Evolutionary conservation across 2,888 invertebrate species (phyloP), one percentile per base, ranked within the genome.

Genomic region (Monochamus alternatus): DNA sequence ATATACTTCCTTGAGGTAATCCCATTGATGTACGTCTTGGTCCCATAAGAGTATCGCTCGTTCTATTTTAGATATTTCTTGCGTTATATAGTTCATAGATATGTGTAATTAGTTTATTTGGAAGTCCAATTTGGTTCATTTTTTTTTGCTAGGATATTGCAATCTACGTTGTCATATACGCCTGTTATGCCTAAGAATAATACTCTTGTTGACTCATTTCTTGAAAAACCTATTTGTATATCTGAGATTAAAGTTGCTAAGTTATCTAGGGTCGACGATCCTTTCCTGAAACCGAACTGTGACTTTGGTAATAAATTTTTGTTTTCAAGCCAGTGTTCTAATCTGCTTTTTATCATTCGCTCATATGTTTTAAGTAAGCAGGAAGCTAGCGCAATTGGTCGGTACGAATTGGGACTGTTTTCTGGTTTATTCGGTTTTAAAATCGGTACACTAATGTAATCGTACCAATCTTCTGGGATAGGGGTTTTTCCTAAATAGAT

Each of bases 311-410:
- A 22, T 38, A 62, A 12, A 12, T 12, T 38, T n/a, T 43, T 62
- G 12, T 12, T 62, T 38, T 62, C 38, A n/a, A 38, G 62, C 7
- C 62, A 62, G 38, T 12, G 5, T 38, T 62, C 38, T 12, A 62
- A 9, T 38, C 62, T 9, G 38, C 32, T 62, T 38, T 62, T 62
- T 62, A n/a, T n/a, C n/a, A 62, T 10, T 62, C 62, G 32, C 14
- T 62, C 38, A n/a, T 62, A 62, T 0, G 62, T 38, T 30, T 38
- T 62, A 7, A 62, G 12, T 14, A 62, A 4, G 14, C 62, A 62
- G 3, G 62, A 62, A 62, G 62, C 60, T 32, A 60, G n/a, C 5
- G 60, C 60, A 31, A 60, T 60, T 30, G 60, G 60, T 60, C 60
- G 31, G 32, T 38, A 62, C 3, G 62, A 62, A 3, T 5, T 38